These are phyloP conservation scores for Drosophila malerkotliana DNA, from an alignment of 1,140 invertebrate species.

Conservation along the genomic window DNA sequence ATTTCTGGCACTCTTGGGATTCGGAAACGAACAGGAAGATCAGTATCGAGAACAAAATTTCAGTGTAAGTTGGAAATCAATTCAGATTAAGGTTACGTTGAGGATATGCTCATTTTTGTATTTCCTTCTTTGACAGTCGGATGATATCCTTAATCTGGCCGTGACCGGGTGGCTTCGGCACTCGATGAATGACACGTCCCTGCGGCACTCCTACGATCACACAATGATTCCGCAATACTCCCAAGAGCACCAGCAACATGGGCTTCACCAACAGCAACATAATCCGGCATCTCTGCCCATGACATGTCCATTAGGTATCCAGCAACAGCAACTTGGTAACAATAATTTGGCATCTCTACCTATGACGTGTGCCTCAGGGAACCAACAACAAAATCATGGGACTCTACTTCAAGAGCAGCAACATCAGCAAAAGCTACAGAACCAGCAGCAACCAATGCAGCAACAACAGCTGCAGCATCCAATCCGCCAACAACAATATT, in stretches of 20 bases:
- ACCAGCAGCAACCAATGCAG: constrained; percentile 3
- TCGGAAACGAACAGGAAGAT: neutral
- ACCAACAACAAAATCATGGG: neutral
- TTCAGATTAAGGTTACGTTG: too few species aligned
- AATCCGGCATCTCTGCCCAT: neutral
- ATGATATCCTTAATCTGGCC: constrained; percentile 1
- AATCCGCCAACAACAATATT: neutral
- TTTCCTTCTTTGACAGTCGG: neutral
- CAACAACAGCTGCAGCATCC: neutral
- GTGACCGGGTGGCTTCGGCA: neutral
- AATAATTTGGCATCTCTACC: neutral
- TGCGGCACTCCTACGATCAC: neutral
- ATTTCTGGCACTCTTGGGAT: neutral
- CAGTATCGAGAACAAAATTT: neutral
- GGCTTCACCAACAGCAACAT: neutral
- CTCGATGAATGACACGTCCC: neutral
- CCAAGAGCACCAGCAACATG: neutral
- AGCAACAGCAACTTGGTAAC: neutral
- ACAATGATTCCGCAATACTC: neutral
- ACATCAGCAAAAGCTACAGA: constrained; percentile 4
- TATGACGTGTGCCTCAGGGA: neutral
- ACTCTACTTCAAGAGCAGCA: neutral
- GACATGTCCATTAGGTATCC: neutral
- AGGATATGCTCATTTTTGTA: too few species aligned
- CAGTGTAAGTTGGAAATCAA: neutral